Conservation (phyloP, 2,888 invertebrate species). For the Stenchaetothrips biformis region DNA sequence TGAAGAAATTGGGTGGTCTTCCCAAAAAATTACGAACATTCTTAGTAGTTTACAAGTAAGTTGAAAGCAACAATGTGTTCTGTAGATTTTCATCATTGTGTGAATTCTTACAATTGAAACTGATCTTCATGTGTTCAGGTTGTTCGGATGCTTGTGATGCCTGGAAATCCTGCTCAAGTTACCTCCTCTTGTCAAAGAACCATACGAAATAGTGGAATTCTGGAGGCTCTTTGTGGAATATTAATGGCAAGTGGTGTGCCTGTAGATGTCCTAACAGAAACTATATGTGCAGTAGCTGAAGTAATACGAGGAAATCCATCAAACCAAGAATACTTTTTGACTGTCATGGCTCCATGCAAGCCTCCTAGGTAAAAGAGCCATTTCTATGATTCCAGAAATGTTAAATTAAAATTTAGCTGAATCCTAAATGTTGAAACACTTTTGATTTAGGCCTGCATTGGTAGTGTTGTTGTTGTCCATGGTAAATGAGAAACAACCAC, state of each 20-base stretch:
- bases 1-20: slow-evolving; percentile 72
- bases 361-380: slow-evolving; percentile 62
- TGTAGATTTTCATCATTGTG: slow-evolving; percentile 33
- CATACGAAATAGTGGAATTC: slow-evolving; percentile 76
- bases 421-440: neutral
- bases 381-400: neutral
- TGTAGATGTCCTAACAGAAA: slow-evolving; percentile 92
- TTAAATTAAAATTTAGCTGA: slow-evolving; percentile 27
- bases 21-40: slow-evolving; percentile 91
- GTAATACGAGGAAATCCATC: slow-evolving; percentile 82
- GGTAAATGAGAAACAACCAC: slow-evolving; percentile 97
- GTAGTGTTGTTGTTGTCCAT: slow-evolving; percentile 95
- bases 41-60: slow-evolving; percentile 82
- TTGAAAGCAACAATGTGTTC: neutral
- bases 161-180: slow-evolving; percentile 84
- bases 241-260: slow-evolving; percentile 96
- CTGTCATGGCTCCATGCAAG: slow-evolving; percentile 85
- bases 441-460: slow-evolving; percentile 69
- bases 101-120: neutral
- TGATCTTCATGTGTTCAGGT: slow-evolving; percentile 36
- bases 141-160: slow-evolving; percentile 85
- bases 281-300: slow-evolving; percentile 92
- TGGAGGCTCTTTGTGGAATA: slow-evolving; percentile 79
- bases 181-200: slow-evolving; percentile 74
- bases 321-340: slow-evolving; percentile 88